phyloP scores from a whole-genome alignment of 2,797 vertebrate species.

The Sternarchorhynchus goeldii region DNA sequence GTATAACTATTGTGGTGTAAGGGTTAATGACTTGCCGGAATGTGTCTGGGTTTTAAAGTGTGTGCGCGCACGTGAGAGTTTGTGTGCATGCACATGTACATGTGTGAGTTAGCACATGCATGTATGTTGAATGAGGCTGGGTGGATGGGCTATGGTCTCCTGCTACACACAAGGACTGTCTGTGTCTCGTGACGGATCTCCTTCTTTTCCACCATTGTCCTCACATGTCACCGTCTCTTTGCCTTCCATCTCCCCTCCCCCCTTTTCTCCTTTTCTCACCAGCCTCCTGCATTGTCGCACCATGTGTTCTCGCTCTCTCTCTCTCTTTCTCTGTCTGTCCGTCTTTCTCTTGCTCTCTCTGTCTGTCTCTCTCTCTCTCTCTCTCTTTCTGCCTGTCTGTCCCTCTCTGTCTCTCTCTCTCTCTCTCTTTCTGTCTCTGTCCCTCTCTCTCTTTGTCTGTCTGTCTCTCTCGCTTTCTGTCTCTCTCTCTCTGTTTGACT shows the following conservation, averaged over 20 bases:
- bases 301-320: conserved; percentile 44
- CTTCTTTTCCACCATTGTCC: conserved; percentile 55
- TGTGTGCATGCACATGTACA: neutral
- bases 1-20: conserved; percentile 31
- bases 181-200: conserved; percentile 31
- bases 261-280: conserved; percentile 48
- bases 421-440: conserved; percentile 9
- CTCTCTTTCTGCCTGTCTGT: conserved; percentile 53
- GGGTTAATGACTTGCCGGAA: conserved; percentile 48
- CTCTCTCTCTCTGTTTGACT: conserved; percentile 6
- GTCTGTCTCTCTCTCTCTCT: neutral
- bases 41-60: conserved; percentile 16
- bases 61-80: conserved; percentile 8
- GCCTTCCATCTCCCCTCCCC: conserved; percentile 54
- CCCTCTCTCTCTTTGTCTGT: no score
- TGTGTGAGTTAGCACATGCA: neutral
- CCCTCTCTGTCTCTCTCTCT: conserved; percentile 28
- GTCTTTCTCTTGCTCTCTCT: neutral
- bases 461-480: no score
- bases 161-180: neutral
- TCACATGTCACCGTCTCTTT: conserved; percentile 54
- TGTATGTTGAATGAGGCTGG: conserved; percentile 33
- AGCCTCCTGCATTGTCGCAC: conserved; percentile 26
- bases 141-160: conserved; percentile 33
- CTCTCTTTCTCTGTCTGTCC: conserved; percentile 10